Percentiles rank a stretch among this genome's conserved stretches.
phyloP scores from a whole-genome alignment of 2,797 vertebrate species.

The Fundulus diaphanus region DNA sequence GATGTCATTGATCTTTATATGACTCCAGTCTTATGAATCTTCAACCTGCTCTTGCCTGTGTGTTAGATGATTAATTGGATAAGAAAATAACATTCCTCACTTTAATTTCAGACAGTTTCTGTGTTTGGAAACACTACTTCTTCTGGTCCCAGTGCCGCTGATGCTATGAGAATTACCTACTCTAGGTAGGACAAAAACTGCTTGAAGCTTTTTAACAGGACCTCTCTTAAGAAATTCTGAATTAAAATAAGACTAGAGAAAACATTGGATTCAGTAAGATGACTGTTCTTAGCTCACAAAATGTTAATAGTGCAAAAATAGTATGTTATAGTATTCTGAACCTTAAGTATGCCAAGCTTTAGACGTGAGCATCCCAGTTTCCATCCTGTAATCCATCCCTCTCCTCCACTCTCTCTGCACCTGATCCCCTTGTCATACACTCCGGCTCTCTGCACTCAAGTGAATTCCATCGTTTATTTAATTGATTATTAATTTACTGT shows the following conservation, averaged over 20 bases:
- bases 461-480: conserved; percentile 79
- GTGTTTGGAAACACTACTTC: no score
- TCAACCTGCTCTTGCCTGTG: no score
- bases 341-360: neutral
- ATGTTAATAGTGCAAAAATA: neutral
- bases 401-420: conserved; percentile 26
- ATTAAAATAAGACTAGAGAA: neutral
- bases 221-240: neutral
- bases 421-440: conserved; percentile 64
- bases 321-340: conserved; percentile 13
- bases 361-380: conserved; percentile 1
- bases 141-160: no score
- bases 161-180: neutral
- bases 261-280: neutral
- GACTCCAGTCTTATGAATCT: no score
- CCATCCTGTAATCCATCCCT: conserved; percentile 14
- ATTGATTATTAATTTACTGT: conserved; percentile 84
- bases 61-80: no score
- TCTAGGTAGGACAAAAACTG: neutral
- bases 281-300: neutral
- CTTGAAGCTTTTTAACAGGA: neutral
- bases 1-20: no score
- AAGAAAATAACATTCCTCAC: no score
- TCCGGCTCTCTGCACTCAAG: conserved; percentile 61
- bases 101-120: no score